phyloP scores from a whole-genome alignment of 2,888 invertebrate species.

The Mythimna pallens region DNA sequence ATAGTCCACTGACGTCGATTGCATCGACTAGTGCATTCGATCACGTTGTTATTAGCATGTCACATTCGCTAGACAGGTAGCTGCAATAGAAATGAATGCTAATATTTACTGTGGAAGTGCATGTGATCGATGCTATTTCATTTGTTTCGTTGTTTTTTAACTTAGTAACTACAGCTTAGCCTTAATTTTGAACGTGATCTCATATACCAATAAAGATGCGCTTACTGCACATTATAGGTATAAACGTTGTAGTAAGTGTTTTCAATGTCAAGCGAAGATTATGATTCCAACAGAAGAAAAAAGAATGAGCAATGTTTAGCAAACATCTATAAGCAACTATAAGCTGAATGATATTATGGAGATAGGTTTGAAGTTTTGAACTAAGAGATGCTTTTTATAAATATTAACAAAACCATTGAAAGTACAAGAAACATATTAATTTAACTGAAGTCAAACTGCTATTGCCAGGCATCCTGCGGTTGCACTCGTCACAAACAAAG shows the following conservation, averaged over 20 bases:
- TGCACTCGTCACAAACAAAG: conserved; percentile 23
- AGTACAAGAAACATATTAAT: conserved; percentile 7
- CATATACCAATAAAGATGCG: neutral
- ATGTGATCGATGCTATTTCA: conserved; percentile 12
- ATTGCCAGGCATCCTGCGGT: conserved; percentile 51
- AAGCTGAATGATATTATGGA: neutral
- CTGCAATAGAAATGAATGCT: conserved; percentile 13
- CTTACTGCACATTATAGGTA: neutral
- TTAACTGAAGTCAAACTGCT: conserved; percentile 18
- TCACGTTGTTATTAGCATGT: conserved; percentile 45
- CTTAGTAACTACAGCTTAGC: neutral
- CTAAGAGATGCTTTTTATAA: neutral
- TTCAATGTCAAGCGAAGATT: neutral
- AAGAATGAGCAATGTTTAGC: neutral
- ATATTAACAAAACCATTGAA: conserved; percentile 12
- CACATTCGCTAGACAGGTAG: neutral
- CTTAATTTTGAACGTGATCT: neutral
- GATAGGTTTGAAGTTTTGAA: neutral
- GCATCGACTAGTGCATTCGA: conserved; percentile 36
- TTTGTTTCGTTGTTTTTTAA: conserved; percentile 15
- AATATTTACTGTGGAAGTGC: conserved; percentile 26
- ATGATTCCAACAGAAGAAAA: neutral
- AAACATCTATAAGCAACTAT: neutral
- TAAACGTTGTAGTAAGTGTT: neutral
- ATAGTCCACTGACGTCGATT: conserved; percentile 46